Percentiles rank a stretch among this genome's conserved stretches.
These are phyloP conservation scores for Oreochromis tanganicae DNA, from an alignment of 2,113 vertebrate species.

Conservation along the genomic window DNA sequence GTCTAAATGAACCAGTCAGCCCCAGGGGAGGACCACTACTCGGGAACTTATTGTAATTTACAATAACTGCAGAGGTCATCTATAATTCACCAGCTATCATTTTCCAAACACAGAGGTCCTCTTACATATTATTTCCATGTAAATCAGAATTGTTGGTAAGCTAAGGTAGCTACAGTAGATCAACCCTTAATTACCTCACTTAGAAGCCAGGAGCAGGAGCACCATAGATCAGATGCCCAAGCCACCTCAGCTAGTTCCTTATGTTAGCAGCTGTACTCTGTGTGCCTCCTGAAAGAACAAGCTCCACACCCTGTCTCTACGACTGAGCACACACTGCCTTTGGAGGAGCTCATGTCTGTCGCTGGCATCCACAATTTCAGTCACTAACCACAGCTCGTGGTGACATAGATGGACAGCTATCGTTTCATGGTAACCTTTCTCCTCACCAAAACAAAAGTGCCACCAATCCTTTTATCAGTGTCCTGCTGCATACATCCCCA, in stretches of 20 bases:
- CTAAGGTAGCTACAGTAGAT: not conserved
- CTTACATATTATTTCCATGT: not conserved
- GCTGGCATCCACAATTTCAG: rapidly evolving
- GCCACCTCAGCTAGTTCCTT: not conserved
- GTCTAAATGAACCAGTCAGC: not conserved
- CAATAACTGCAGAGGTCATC: not conserved
- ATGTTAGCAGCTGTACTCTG: rapidly evolving
- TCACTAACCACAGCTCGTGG: rapidly evolving
- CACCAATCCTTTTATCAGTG: rapidly evolving
- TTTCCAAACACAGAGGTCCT: not conserved
- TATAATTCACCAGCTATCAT: not conserved
- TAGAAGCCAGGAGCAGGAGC: rapidly evolving
- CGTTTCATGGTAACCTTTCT: not conserved
- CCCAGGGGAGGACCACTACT: rapidly evolving
- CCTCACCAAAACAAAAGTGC: not conserved
- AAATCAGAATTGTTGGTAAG: not conserved
- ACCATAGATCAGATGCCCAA: not conserved
- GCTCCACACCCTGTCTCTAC: not conserved
- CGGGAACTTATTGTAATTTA: not conserved
- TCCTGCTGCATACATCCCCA: not conserved
- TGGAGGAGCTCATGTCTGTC: not conserved
- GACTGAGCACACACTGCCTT: not conserved
- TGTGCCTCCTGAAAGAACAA: not conserved
- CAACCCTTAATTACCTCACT: rapidly evolving
- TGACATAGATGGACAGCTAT: rapidly evolving